Evolutionary conservation across 2,113 vertebrate genomes (phyloP).

Genomic region (Paedocypris sp.): DNA sequence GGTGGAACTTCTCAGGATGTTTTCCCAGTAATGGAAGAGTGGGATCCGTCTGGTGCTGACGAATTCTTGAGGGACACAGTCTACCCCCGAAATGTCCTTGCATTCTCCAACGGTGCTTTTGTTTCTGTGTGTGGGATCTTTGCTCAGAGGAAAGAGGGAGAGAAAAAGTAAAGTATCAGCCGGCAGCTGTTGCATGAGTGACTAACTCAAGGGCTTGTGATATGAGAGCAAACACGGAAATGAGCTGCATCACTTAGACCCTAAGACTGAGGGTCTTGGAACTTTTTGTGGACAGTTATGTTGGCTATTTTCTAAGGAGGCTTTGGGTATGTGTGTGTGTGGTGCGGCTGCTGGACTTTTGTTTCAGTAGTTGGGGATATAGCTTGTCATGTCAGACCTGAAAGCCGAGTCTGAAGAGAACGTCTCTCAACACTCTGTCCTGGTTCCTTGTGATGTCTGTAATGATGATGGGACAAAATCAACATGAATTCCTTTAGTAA

Average conservation of each 20-base stretch:
- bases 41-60: constrained; percentile 33
- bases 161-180: constrained; percentile 64
- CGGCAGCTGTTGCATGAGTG: constrained; percentile 78
- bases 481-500: background rate
- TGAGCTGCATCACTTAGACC: no score
- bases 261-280: no score
- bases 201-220: constrained; percentile 73
- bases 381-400: background rate
- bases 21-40: constrained; percentile 46
- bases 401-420: constrained; percentile 14
- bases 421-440: background rate
- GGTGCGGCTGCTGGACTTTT: background rate
- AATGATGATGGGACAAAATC: constrained; percentile 8
- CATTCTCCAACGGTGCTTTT: constrained; percentile 57
- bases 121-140: constrained; percentile 43
- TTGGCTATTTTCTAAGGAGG: no score
- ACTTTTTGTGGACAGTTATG: no score
- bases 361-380: background rate
- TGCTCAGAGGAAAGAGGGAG: constrained; percentile 46
- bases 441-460: background rate
- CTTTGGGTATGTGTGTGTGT: no score
- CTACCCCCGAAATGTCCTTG: constrained; percentile 51
- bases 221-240: constrained; percentile 61
- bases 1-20: constrained; percentile 55
- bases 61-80: constrained; percentile 40